Conservation (phyloP, 2,113 vertebrate genomes). For the Pedetes capensis region DNA sequence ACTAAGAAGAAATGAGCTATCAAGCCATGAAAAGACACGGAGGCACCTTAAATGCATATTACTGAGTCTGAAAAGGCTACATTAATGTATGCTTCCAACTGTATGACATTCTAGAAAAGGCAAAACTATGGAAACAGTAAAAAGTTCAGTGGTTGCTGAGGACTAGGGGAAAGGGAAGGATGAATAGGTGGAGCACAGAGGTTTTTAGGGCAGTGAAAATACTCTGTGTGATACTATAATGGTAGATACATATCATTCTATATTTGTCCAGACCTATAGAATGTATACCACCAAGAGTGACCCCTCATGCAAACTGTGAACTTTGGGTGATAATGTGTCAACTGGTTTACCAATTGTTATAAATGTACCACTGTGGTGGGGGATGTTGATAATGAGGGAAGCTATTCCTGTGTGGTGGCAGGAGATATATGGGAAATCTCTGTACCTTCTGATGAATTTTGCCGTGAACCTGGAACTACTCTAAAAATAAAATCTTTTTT, state of each 20-base stretch:
- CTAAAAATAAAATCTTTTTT: not conserved
- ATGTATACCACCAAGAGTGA: not conserved
- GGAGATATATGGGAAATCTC: not conserved
- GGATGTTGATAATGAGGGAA: not conserved
- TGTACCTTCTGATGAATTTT: not conserved
- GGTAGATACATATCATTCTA: not conserved
- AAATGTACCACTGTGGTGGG: not conserved
- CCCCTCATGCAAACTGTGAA: too few relatives aligned
- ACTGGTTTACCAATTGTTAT: not conserved
- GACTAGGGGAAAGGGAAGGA: too few relatives aligned
- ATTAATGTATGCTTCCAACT: not conserved
- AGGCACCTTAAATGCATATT: not conserved
- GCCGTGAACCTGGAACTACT: not conserved
- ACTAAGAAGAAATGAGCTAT: not conserved
- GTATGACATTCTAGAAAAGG: not conserved
- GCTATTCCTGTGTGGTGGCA: not conserved
- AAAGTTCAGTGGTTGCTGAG: not conserved
- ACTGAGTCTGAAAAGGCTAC: not conserved
- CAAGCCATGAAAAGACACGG: not conserved
- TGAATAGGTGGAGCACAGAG: not conserved
- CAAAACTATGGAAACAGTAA: not conserved
- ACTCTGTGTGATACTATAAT: not conserved
- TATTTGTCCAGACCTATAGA: not conserved
- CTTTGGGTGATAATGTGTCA: not conserved
- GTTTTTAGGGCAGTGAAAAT: not conserved